A percentile compares a stretch with the other conserved stretches of the same genome.
phyloP scores from a whole-genome alignment of 2,888 invertebrate species.

The Dione vanillae region DNA sequence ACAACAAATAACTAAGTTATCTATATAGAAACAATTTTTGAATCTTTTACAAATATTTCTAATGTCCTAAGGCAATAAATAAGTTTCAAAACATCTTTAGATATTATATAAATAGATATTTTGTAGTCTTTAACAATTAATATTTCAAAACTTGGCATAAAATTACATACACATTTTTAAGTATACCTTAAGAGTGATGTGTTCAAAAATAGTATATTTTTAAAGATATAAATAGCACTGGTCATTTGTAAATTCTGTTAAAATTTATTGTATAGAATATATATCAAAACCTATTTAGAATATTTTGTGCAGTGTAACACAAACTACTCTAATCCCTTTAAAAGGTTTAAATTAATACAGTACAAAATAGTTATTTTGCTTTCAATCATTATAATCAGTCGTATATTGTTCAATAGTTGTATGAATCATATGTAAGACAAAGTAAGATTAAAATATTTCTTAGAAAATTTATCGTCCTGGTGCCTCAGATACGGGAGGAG shows the following conservation, averaged over 20 bases:
- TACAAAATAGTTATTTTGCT: constrained; percentile 49
- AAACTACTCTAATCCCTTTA: constrained; percentile 35
- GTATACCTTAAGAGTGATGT: constrained; percentile 27
- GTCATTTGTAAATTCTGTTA: constrained; percentile 37
- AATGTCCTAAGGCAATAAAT: constrained; percentile 46
- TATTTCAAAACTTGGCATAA: constrained; percentile 32
- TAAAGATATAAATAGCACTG: constrained; percentile 52
- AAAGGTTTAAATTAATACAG: constrained; percentile 39
- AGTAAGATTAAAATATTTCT: constrained; percentile 21
- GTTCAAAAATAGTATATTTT: constrained; percentile 44
- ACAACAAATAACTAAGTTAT: constrained; percentile 44
- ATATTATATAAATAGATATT: constrained; percentile 46
- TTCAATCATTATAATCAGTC: constrained; percentile 44
- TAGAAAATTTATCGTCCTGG: constrained; percentile 56
- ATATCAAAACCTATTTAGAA: constrained; percentile 46
- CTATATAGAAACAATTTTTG: constrained; percentile 36
- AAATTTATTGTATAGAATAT: constrained; percentile 48
- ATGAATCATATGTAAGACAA: constrained; percentile 41
- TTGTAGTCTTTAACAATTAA: constrained; percentile 25
- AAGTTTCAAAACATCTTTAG: constrained; percentile 55
- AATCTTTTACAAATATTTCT: constrained; percentile 18
- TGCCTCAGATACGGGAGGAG: constrained; percentile 54
- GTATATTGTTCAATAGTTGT: constrained; percentile 35
- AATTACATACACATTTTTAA: constrained; percentile 27
- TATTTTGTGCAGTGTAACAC: constrained; percentile 43